Percentiles rank a stretch among this genome's conserved stretches.
Evolutionary conservation across 23 tunicate species (phyloP).

Genomic region (Phallusia fumigata): DNA sequence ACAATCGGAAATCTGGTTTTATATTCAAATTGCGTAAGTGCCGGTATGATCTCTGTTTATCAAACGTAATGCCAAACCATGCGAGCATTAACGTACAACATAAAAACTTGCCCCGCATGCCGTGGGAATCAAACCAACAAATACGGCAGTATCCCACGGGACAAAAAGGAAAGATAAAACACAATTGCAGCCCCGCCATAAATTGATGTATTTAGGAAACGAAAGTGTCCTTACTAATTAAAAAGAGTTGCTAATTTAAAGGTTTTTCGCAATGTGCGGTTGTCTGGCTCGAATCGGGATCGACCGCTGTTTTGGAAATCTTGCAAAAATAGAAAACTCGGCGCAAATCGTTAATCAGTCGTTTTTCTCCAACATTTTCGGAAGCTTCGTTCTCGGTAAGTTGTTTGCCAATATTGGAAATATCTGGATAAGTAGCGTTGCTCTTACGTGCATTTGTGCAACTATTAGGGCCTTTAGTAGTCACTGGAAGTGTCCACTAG

Average conservation of each 20-base stretch:
- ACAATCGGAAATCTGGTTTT: not conserved
- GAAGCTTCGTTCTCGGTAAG: slow-evolving; percentile 68
- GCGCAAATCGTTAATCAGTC: slow-evolving; percentile 47
- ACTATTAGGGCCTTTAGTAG: too few species aligned
- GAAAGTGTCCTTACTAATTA: too few species aligned
- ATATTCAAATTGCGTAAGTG: not conserved
- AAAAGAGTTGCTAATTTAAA: too few species aligned
- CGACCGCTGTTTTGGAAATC: slow-evolving; percentile 29
- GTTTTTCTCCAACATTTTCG: slow-evolving; percentile 68
- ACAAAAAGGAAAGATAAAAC: too few species aligned
- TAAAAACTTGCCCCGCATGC: not conserved
- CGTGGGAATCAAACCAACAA: too few species aligned
- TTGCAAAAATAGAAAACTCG: slow-evolving; percentile 33
- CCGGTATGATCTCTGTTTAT: not conserved
- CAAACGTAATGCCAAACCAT: not conserved
- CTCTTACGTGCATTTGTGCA: too few species aligned
- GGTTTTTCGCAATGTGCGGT: slow-evolving; percentile 52
- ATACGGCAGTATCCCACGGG: too few species aligned
- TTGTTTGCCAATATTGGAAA: not conserved
- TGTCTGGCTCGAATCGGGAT: slow-evolving; percentile 33
- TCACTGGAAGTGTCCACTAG: too few species aligned
- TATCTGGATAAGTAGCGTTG: too few species aligned
- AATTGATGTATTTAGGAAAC: too few species aligned
- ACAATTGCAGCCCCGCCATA: too few species aligned
- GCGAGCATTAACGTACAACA: not conserved